Evolutionary conservation across 2,888 invertebrate species (phyloP), one percentile per base, ranked within the genome.

Genomic region (Coremacera marginata): DNA sequence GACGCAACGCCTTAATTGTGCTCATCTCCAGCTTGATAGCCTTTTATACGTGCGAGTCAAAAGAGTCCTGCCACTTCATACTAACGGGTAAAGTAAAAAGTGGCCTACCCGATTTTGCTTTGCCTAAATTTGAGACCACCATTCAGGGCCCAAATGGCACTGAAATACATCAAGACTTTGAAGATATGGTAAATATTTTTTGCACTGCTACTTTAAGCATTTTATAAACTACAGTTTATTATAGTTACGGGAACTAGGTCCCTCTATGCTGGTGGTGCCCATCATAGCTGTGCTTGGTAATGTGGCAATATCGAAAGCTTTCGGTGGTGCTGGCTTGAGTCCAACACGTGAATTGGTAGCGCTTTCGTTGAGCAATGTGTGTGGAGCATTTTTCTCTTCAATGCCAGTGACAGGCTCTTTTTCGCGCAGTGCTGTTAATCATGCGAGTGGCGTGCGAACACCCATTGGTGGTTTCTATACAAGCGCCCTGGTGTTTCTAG

Each of bases 241-340:
- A 5, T 27, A 88, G 95, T 91, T 94, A 77, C 91, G 93, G 27
- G 94, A 95, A 86, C 91, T 98, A 76, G 97, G 97, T 5, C 93
- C 95, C 0, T 96, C 97, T 0, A 93, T 98, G 80, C 90, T 95
- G 37, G 91, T 98, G 72, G 94, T 98, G 9, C 97, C 98, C 2
- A 92, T 98, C 49, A 95, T 98, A 81, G 96, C 95, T 0, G 95
- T 98, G 0, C 90, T 98, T 67, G 98, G 98, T 80, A 96, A 97
- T 85, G 96, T 98, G 1, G 98, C 98, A 11, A 98, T 98, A 81
- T 97, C 97, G 5, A 98, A 98, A 89, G 96, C 98, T 49, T 98
- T 98, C 87, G 94, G 94, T 80, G 95, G 95, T 2, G 93, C 93
- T 78, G 93, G 94, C 62, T 93, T 98, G 27, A 95, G 96, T 86